These are phyloP conservation scores for Eulemur rubriventer DNA, from an alignment of 2,797 vertebrate genomes.

Conservation along the genomic window DNA sequence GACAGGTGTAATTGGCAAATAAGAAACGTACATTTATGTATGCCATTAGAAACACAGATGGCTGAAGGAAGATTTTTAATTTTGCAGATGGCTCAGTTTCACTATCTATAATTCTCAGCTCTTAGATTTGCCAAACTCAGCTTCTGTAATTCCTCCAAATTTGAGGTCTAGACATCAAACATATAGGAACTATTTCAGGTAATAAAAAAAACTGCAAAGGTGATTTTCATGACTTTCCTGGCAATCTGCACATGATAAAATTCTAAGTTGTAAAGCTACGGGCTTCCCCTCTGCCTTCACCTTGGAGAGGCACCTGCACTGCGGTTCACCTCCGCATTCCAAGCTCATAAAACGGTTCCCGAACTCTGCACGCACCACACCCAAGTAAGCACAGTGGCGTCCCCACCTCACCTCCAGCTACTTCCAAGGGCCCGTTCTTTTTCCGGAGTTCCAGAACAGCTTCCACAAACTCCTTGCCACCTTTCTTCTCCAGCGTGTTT, in stretches of 20 bases:
- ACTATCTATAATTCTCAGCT: conserved; percentile 55
- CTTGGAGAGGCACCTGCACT: rapidly evolving
- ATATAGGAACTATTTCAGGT: conserved; percentile 47
- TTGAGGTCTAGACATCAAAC: conserved; percentile 74
- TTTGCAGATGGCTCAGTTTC: conserved; percentile 75
- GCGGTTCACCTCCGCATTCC: not conserved
- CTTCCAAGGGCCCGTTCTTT: conserved; percentile 96
- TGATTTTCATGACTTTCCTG: not conserved
- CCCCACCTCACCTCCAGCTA: conserved; percentile 92
- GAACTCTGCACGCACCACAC: rapidly evolving
- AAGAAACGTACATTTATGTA: conserved; percentile 68
- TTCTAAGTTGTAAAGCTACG: not conserved
- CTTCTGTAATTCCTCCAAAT: conserved; percentile 76
- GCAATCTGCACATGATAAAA: not conserved
- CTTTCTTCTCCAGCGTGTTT: conserved; percentile 96
- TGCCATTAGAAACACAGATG: conserved; percentile 78
- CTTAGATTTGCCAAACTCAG: conserved; percentile 48
- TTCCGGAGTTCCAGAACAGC: conserved; percentile 95
- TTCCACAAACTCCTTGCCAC: conserved; percentile 96
- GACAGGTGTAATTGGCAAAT: not conserved
- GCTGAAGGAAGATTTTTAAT: conserved; percentile 71
- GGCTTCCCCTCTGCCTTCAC: not conserved
- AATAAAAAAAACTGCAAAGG: conserved; percentile 37
- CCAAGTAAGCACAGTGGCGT: not conserved
- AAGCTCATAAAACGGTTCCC: not conserved